phyloP scores from a whole-genome alignment of 2,888 invertebrate genomes.

The Branchellion lobata region DNA sequence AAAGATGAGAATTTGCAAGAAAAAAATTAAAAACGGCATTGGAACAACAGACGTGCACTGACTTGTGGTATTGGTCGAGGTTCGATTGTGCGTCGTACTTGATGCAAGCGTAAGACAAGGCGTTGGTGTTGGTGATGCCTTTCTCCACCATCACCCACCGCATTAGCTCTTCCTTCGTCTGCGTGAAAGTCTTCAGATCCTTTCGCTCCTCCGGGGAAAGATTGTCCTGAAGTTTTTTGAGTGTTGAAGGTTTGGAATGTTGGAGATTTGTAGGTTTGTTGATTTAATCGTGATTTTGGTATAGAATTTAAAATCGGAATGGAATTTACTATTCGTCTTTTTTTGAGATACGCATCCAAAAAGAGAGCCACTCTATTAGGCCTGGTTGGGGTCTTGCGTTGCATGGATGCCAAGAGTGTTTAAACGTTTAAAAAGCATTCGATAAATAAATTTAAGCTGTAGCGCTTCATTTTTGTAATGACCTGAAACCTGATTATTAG shows the following conservation, averaged over 20 bases:
- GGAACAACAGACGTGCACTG: too few species aligned
- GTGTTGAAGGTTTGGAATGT: background rate
- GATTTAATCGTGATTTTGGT: background rate
- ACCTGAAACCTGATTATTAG: too few species aligned
- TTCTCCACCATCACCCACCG: background rate
- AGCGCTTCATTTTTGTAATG: too few species aligned
- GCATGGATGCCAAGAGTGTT: too few species aligned
- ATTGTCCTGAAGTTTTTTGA: background rate
- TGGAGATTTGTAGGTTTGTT: background rate
- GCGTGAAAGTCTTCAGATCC: background rate
- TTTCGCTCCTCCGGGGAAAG: background rate
- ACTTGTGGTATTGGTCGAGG: slow-evolving; percentile 9
- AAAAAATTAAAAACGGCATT: too few species aligned
- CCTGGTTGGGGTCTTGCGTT: too few species aligned
- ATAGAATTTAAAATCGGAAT: too few species aligned
- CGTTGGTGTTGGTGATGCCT: background rate
- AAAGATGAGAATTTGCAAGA: too few species aligned
- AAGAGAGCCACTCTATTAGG: background rate
- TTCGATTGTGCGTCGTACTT: slow-evolving; percentile 5
- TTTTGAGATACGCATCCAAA: slow-evolving; percentile 4
- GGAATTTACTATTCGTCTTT: background rate
- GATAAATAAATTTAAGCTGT: too few species aligned
- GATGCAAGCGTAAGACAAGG: background rate
- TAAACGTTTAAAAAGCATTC: too few species aligned
- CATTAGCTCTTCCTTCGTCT: background rate